Conservation (phyloP, 2,888 invertebrate species). For the Xestia rhomboidea region DNA sequence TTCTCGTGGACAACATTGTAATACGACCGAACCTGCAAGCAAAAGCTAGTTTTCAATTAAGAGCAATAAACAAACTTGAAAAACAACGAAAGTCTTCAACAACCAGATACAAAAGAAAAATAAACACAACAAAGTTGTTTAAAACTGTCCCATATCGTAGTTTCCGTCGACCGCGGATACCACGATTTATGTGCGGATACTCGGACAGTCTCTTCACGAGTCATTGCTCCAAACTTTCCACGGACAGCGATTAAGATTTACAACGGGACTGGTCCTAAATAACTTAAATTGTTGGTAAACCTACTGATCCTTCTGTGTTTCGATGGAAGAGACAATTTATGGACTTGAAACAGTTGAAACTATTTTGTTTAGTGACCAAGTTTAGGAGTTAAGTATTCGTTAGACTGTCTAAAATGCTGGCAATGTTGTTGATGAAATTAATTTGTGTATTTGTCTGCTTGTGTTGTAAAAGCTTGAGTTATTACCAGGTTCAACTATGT, state of each 20-base stretch:
- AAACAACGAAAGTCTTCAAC: neutral
- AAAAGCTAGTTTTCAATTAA: neutral
- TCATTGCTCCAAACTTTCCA: constrained; percentile 84
- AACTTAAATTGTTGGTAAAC: constrained; percentile 85
- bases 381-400: constrained; percentile 44
- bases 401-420: constrained; percentile 35
- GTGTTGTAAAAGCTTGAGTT: constrained; percentile 4
- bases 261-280: constrained; percentile 83
- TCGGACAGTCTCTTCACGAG: constrained; percentile 84
- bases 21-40: neutral
- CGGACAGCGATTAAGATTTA: constrained; percentile 87
- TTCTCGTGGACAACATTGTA: neutral
- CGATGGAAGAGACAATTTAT: constrained; percentile 64
- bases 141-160: constrained; percentile 52
- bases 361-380: constrained; percentile 65
- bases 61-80: neutral
- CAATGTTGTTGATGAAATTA: constrained; percentile 28
- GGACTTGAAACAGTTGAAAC: constrained; percentile 57
- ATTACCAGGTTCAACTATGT: constrained; percentile 19
- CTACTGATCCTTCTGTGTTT: constrained; percentile 68
- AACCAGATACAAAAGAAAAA: constrained; percentile 13
- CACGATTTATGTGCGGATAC: constrained; percentile 84
- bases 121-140: constrained; percentile 52
- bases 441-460: constrained; percentile 16
- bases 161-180: constrained; percentile 66